These are phyloP conservation scores for Adelosebastes latens DNA, from an alignment of 2,797 vertebrate species.

Conservation along the genomic window DNA sequence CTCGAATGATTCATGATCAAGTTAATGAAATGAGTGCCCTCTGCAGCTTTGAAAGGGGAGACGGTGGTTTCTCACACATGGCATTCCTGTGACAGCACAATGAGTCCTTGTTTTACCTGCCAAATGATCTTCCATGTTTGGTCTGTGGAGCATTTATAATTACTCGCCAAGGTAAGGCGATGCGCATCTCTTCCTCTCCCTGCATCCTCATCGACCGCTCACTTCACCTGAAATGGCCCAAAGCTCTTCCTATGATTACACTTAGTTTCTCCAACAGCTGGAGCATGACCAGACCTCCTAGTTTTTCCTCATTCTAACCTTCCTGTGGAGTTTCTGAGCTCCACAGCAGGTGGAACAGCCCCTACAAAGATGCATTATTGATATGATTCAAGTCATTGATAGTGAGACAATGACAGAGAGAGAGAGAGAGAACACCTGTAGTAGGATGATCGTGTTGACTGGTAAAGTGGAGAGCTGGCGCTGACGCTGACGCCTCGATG, in stretches of 20 bases:
- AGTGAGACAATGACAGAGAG: constrained; percentile 5
- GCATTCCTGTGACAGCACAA: constrained; percentile 54
- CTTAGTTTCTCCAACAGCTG: constrained; percentile 30
- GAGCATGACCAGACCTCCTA: constrained; percentile 13
- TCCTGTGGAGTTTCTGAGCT: neutral
- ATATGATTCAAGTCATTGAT: constrained; percentile 17
- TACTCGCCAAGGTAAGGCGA: constrained; percentile 27
- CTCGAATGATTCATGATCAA: constrained; percentile 51
- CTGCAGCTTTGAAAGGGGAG: constrained; percentile 51
- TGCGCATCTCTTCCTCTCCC: constrained; percentile 13
- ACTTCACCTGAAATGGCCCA: constrained; percentile 40
- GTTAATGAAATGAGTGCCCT: constrained; percentile 57
- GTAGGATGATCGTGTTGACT: constrained; percentile 40
- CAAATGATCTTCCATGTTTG: constrained; percentile 32
- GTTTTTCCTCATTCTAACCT: constrained; percentile 9
- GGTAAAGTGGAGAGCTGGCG: constrained; percentile 55
- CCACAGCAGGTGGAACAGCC: constrained; percentile 37
- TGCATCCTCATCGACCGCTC: neutral
- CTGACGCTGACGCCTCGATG: constrained; percentile 38
- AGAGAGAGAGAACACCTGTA: constrained; percentile 55
- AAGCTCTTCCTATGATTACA: constrained; percentile 36
- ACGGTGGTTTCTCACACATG: constrained; percentile 39
- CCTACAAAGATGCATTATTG: constrained; percentile 1
- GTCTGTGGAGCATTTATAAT: constrained; percentile 13
- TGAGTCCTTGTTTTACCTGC: constrained; percentile 57